Base-by-base conservation (phyloP, 2,797 vertebrate species). In the Loris lydekkerianus region DNA sequence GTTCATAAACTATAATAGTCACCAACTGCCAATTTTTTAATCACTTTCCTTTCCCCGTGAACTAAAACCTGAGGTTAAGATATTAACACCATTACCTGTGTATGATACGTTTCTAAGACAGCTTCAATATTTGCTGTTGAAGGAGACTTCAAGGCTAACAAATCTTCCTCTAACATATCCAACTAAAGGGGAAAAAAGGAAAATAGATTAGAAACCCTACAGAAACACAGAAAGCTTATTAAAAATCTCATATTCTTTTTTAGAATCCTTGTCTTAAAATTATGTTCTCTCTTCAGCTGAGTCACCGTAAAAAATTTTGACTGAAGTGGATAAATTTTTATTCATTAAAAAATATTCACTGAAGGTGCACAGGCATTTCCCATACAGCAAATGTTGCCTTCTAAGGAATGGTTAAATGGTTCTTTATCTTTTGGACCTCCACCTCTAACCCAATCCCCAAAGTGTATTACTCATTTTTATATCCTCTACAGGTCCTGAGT, bases 91-190 rank as follows among this genome's bases (percentile, higher is more conserved):
- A 94, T 97, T 97, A 99, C 99, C 99, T 99, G 98, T 40, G 80
- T 82, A 10, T 99, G 99, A 96, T 99, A 99, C 18, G 98, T 98
- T 65, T 99, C 98, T 40, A 99, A 86, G 75, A 99, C 95, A 87
- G 97, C 98, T 46, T 98, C 98, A 95, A 99, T 91, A 11, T 99
- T 98, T 89, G 98, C 98, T 97, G 95, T 97, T 58, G 99, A 99
- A 60, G 99, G 99, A 86, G 98, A 98, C 96, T 98, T 99, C 97
- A 99, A 83, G 69, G 98, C 97, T 97, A 99, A 97, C 83, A 99
- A 98, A 94, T 99, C 99, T 97, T 99, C 98, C 98, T 99, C 99
- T 95, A 99, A 98, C 56, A 98, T 98, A n/a, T 97, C 77, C 49
- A 99, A 97, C 99, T 99, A 85, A 78, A 83, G 95, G 93, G 76